A percentile compares a stretch with the other conserved stretches of the same genome.
These are phyloP conservation scores for Oreochromis tanganicae DNA, from an alignment of 2,113 vertebrate genomes.

Conservation along the genomic window DNA sequence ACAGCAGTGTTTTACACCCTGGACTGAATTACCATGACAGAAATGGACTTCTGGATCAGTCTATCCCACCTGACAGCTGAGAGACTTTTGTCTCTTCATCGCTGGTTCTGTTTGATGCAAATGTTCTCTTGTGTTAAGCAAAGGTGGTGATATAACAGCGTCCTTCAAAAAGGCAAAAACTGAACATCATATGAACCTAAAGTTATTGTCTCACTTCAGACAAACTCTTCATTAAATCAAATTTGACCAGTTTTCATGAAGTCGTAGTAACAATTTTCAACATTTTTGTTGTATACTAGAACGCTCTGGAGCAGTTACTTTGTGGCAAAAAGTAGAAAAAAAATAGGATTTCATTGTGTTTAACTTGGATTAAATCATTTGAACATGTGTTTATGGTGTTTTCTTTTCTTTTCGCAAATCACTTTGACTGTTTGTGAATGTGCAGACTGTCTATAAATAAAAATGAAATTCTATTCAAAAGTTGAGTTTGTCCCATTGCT, in stretches of 20 bases:
- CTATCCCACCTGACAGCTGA: not conserved
- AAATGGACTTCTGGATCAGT: not conserved
- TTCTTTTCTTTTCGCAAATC: not conserved
- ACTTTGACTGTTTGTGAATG: not conserved
- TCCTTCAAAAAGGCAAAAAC: not conserved
- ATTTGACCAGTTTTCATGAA: not conserved
- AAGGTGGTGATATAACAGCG: not conserved
- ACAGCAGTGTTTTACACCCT: not conserved
- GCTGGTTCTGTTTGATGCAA: not conserved
- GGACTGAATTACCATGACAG: not conserved
- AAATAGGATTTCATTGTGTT: not conserved
- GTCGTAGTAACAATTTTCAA: not conserved
- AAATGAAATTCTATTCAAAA: not conserved
- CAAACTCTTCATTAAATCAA: not conserved
- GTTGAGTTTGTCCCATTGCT: not conserved
- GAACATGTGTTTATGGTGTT: not conserved
- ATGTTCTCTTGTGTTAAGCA: not conserved
- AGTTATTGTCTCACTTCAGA: not conserved
- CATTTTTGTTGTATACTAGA: not conserved
- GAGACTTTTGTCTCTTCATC: not conserved
- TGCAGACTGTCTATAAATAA: not conserved
- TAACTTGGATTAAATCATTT: not conserved
- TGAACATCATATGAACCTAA: not conserved
- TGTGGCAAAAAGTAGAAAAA: not conserved
- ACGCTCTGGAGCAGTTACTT: not conserved